Base-by-base conservation (phyloP, 2,888 invertebrate species). In the Eudiplozoon nipponicum region DNA sequence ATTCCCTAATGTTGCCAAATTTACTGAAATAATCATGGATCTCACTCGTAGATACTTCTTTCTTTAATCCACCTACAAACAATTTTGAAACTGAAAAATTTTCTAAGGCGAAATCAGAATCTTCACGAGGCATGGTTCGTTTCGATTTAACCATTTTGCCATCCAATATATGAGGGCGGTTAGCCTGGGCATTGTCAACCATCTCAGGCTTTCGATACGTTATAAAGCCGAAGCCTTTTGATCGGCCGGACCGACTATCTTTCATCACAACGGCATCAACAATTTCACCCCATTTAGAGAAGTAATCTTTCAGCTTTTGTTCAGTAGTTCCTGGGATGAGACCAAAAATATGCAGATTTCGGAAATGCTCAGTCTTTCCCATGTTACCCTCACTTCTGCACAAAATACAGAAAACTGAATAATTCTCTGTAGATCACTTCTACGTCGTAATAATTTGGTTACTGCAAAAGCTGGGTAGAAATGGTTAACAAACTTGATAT, bases 151-250 rank as follows among this genome's bases (percentile, higher is more conserved):
- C 84, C 38, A 78, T 72, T 49, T 77, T 67, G 38, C 77, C 78
- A 61, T 84, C 84, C 44, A 86, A 76, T 53, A 72, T 70, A 54
- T 86, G 86, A 1, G 86, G 86, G 42, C 68, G 53, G 39, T 62
- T 59, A 39, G 56, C 52, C 57, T 86, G 86, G 3, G 86, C 84
- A 54, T 76, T 76, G 60, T 94, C 84, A 13, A 94, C 77, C 80
- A 78, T 78, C 48, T 73, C 71, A 4, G 78, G 73, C 47, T 71
- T 66, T 1, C 76, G 74, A 56, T 81, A 94, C 4, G 90, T 90
- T 39, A 94, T 80, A 54, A 94, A 94, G 3, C 90, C 94, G 60
- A 94, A 94, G 1, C 94, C 90, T 46, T 90, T 66, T 1, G 86
- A 44, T 11, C 44, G 19, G 11, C 33, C 29, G 13, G 44, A 38